Percentiles rank a stretch among this genome's conserved stretches.
Evolutionary conservation across 2,888 invertebrate genomes (phyloP).

Genomic region (Oscheius myriophilus): DNA sequence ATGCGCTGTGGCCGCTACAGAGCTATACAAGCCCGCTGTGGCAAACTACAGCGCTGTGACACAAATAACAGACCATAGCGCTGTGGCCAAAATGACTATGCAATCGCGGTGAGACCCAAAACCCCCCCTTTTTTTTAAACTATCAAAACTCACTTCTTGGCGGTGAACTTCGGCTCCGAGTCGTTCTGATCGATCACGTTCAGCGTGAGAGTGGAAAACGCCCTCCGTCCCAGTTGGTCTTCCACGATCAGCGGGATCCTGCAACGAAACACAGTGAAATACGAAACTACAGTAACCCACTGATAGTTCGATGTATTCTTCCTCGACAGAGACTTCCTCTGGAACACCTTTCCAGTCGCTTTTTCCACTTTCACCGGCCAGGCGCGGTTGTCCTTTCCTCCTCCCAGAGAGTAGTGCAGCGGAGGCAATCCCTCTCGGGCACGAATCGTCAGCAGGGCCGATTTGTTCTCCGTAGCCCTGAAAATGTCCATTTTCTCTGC

Average conservation of each 20-base stretch:
- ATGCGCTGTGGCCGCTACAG: no score
- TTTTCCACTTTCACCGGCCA: slow-evolving; percentile 61
- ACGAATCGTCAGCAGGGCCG: slow-evolving; percentile 46
- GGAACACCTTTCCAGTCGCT: slow-evolving; percentile 53
- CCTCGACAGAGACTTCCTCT: slow-evolving; percentile 44
- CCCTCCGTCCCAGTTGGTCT: slow-evolving; percentile 44
- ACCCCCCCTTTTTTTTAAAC: background rate
- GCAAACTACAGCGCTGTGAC: no score
- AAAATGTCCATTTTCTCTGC: slow-evolving; percentile 14
- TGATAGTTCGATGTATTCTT: slow-evolving; percentile 39
- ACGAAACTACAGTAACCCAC: slow-evolving; percentile 29
- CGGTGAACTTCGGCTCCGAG: slow-evolving; percentile 89
- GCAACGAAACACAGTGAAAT: background rate
- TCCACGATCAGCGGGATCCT: slow-evolving; percentile 30
- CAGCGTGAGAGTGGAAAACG: slow-evolving; percentile 61
- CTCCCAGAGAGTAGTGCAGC: slow-evolving; percentile 56
- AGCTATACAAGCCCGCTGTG: no score
- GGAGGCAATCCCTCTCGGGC: slow-evolving; percentile 54
- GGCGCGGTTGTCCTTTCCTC: slow-evolving; percentile 78
- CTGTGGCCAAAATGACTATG: no score
- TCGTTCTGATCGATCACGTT: slow-evolving; percentile 84
- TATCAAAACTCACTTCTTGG: slow-evolving; percentile 28
- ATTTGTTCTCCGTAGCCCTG: slow-evolving; percentile 49
- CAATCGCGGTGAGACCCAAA: no score
- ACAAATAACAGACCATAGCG: no score